Conservation (phyloP, 2,888 invertebrate genomes). For the Sericinus montela region DNA sequence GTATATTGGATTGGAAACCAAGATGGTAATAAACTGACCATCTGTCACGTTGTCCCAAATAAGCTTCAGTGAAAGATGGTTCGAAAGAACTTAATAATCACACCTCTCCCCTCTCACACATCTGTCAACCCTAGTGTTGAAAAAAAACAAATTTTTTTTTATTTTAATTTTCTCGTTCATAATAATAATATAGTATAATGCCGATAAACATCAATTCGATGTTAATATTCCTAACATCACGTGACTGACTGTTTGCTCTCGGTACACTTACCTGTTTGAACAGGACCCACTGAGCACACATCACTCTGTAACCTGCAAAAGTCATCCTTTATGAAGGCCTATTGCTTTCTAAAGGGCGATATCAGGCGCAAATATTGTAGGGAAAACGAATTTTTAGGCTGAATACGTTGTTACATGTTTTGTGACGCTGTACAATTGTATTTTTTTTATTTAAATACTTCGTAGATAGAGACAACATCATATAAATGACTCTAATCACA, state of each 20-base stretch:
- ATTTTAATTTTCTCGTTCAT: no score
- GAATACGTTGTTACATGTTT: not conserved
- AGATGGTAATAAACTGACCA: no score
- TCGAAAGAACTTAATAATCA: no score
- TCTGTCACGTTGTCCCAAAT: no score
- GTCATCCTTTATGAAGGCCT: constrained; percentile 11
- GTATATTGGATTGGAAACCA: no score
- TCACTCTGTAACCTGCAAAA: constrained; percentile 6
- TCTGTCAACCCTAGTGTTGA: no score
- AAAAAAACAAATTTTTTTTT: no score
- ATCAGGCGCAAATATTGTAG: constrained; percentile 6
- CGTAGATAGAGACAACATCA: no score
- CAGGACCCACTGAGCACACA: constrained; percentile 10
- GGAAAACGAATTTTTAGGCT: not conserved
- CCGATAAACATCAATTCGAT: constrained; percentile 1
- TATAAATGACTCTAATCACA: no score
- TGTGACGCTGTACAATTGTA: not conserved
- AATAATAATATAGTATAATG: not conserved
- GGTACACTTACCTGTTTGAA: constrained; percentile 5
- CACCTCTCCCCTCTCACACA: no score
- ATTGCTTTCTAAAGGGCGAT: constrained; percentile 10
- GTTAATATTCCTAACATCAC: constrained; percentile 9
- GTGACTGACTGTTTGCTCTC: constrained; percentile 1
- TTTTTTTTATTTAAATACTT: not conserved
- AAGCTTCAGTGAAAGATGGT: no score